Percentiles rank a stretch among this genome's conserved stretches.
These are phyloP conservation scores for Drosophila kokeensis DNA, from an alignment of 2,888 invertebrate species.

Conservation along the genomic window DNA sequence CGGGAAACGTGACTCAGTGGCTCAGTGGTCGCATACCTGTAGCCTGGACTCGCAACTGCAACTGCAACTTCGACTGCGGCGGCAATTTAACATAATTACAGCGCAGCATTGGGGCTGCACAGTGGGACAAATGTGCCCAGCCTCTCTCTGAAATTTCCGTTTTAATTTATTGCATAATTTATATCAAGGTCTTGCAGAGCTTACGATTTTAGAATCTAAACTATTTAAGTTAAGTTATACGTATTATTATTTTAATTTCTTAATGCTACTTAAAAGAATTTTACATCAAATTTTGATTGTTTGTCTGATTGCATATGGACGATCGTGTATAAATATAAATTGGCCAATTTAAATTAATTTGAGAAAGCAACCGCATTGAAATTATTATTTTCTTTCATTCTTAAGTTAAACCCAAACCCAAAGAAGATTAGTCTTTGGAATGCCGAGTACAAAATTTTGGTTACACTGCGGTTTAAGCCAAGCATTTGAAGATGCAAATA, in stretches of 20 bases:
- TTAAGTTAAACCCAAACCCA: neutral
- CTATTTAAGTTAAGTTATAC: neutral
- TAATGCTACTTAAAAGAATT: neutral
- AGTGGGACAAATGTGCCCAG: slow-evolving; percentile 43
- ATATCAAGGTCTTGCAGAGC: neutral
- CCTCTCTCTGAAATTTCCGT: neutral
- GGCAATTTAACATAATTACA: slow-evolving; percentile 80
- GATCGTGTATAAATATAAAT: neutral
- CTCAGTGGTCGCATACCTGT: slow-evolving; percentile 72
- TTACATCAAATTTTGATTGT: neutral
- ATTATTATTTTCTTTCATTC: neutral
- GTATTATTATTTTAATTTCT: neutral
- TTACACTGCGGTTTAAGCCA: neutral
- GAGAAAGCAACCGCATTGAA: neutral
- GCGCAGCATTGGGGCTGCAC: slow-evolving; percentile 35
- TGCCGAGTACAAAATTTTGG: neutral
- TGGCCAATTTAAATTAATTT: neutral
- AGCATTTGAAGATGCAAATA: neutral
- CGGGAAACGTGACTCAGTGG: slow-evolving; percentile 73
- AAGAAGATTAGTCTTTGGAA: neutral
- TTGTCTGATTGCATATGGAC: neutral
- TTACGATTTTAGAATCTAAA: neutral
- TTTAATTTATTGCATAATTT: neutral
- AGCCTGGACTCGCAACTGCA: slow-evolving; percentile 25
- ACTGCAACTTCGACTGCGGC: slow-evolving; percentile 44